Evolutionary conservation across 2,888 invertebrate species (phyloP), one percentile per base, ranked within the genome.

Genomic region (Drosophila emarginata): DNA sequence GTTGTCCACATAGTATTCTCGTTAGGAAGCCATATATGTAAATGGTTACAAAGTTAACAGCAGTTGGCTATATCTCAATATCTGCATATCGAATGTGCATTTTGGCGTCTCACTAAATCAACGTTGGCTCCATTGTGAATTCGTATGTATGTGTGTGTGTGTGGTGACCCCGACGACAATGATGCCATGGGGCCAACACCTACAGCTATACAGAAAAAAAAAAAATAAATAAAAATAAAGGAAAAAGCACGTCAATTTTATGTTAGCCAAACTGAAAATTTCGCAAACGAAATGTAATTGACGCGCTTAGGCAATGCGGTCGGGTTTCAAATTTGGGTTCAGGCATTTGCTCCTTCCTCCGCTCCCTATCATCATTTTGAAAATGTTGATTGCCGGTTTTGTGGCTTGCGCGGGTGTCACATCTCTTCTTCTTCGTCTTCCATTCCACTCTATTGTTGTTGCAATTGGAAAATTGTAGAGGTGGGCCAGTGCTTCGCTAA

Each of bases 221-320:
- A 32, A 28, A 70, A 77, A 40, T 2, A 28, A 6, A 32, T n/a
- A 11, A 53, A 18, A 54, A 4, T 12, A 51, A 23, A 21, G 12
- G 18, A 45, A 45, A 18, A 4, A 21, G n/a, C 18, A 15, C 40
- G 40, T 45, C 40, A 45, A 45, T 45, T 45, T 71, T 70, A 64
- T 53, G 54, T 53, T 45, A 64, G 64, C 53, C 64, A 70, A 56
- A 21, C 51, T 51, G 65, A 72, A 45, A 72, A 59, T 50, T 37
- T 28, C 61, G 66, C 72, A 69, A 67, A 52, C 72, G 61, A 80
- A 84, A 78, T 80, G 77, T 81, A 78, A 83, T 81, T 81, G 85
- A 79, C 70, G 77, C 67, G 68, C 70, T 70, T 69, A 53, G 75
- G 61, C 52, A 26, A 36, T 45, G 63, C 37, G 26, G 37, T 45